Evolutionary conservation across 2,888 invertebrate species (phyloP).

Genomic region (Drosophila colorata): DNA sequence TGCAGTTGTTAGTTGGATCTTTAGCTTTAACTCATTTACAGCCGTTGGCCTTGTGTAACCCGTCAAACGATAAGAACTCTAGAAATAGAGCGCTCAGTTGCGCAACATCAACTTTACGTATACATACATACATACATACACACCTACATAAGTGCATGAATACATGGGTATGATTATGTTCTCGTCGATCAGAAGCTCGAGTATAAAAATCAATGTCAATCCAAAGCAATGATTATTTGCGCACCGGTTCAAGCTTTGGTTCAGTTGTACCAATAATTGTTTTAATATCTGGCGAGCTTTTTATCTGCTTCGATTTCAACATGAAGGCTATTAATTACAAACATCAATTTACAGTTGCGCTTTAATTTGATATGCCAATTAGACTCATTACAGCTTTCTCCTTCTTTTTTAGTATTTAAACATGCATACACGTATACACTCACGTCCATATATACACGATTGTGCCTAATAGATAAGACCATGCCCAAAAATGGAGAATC

Average conservation of each 20-base stretch:
- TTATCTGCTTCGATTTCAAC: not conserved
- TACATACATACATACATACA: not conserved
- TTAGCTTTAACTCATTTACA: slow-evolving; percentile 24
- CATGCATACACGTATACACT: not conserved
- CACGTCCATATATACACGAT: not conserved
- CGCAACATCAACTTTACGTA: slow-evolving; percentile 29
- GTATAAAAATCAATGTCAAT: slow-evolving; percentile 35
- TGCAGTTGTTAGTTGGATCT: slow-evolving; percentile 32
- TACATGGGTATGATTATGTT: slow-evolving; percentile 1
- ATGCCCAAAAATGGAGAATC: slow-evolving; percentile 55
- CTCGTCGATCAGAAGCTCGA: not conserved
- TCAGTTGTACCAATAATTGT: not conserved
- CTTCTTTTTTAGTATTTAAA: not conserved
- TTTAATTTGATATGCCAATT: slow-evolving; percentile 18
- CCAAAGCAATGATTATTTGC: not conserved
- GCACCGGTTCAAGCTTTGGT: slow-evolving; percentile 12
- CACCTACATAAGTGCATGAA: not conserved
- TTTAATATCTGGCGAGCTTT: not conserved
- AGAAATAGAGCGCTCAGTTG: slow-evolving; percentile 38
- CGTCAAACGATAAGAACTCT: slow-evolving; percentile 49
- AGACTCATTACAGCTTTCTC: slow-evolving; percentile 24
- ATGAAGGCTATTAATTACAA: not conserved
- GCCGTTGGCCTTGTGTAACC: slow-evolving; percentile 40
- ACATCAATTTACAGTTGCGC: slow-evolving; percentile 1
- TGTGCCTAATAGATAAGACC: slow-evolving; percentile 18